Conservation (phyloP, 2,113 vertebrate species). For the Phylloscopus trochiloides region DNA sequence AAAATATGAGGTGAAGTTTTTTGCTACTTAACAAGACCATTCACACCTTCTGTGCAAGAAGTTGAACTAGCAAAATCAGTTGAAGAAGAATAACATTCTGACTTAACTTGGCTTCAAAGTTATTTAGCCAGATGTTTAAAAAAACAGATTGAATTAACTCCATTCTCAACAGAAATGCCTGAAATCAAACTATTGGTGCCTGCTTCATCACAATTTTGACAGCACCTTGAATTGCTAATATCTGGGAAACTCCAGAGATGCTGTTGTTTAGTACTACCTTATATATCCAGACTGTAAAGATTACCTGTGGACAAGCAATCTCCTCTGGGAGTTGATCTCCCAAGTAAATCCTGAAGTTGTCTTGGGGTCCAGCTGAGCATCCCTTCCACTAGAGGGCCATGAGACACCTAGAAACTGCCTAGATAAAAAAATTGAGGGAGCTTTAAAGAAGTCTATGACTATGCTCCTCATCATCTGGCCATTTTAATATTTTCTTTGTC, state of each 20-base stretch:
- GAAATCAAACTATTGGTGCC: not conserved
- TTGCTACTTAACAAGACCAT: not conserved
- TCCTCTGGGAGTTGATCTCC: slow-evolving; percentile 70
- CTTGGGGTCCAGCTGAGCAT: slow-evolving; percentile 73
- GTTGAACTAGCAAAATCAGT: not conserved
- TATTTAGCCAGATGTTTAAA: not conserved
- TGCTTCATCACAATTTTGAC: not conserved
- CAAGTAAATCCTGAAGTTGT: slow-evolving; percentile 73
- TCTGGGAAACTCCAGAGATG: slow-evolving; percentile 33
- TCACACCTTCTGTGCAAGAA: not conserved
- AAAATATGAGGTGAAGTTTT: not conserved
- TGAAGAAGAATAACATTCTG: not conserved
- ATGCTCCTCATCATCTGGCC: slow-evolving; percentile 30
- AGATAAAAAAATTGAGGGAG: slow-evolving; percentile 75
- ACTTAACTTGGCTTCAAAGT: not conserved
- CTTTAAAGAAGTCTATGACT: slow-evolving; percentile 70
- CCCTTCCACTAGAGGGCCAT: slow-evolving; percentile 78
- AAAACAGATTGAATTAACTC: not conserved
- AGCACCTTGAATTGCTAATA: not conserved
- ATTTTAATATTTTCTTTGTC: slow-evolving; percentile 13
- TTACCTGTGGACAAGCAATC: slow-evolving; percentile 76
- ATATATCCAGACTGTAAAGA: slow-evolving; percentile 68
- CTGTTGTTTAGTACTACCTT: slow-evolving; percentile 38
- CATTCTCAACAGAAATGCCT: not conserved
- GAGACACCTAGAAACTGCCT: slow-evolving; percentile 74